Base-by-base conservation (phyloP, 2,888 invertebrate species). In the Apeira syringaria region DNA sequence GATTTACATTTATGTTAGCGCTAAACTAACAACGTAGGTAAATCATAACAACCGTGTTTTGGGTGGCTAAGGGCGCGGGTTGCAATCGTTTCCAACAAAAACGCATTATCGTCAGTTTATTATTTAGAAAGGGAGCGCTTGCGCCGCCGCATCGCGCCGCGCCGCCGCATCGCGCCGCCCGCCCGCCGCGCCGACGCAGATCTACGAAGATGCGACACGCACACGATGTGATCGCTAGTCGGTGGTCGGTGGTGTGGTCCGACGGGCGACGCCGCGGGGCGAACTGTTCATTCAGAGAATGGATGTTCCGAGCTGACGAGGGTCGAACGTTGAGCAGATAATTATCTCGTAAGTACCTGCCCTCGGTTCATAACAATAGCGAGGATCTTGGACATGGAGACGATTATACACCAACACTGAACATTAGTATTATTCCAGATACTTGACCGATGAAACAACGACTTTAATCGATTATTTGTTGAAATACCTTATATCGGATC, bases 41-140 rank as follows among this genome's bases (percentile, higher is more conserved):
- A n/a, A n/a, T n/a, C n/a, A n/a, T n/a, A n/a, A n/a, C n/a, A n/a
- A n/a, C n/a, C n/a, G n/a, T n/a, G n/a, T n/a, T n/a, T n/a, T n/a
- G n/a, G n/a, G 17, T 9, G 17, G 29, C 22, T 31, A 0, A 6
- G 9, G 27, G 33, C 30, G 11, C 30, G 6, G 13, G 32, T 28
- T 18, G 24, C 37, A 18, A 34, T 41, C 29, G 25, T 24, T 29
- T 25, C 25, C 34, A 29, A 41, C 25, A 41, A 41, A 40, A 41
- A 28, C 5, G 27, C 33, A 28, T 25, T 34, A 41, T 29, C 24
- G 28, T 6, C 7, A 10, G 18, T 22, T 30, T 29, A 29, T 41
- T 28, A 41, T 34, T 41, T 34, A 15, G 17, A 29, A 40, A n/a
- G n/a, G n/a, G n/a, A n/a, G n/a, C n/a, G n/a, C n/a, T n/a, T n/a